phyloP scores from a whole-genome alignment of 2,113 vertebrate genomes.

The Hemiscyllium ocellatum region DNA sequence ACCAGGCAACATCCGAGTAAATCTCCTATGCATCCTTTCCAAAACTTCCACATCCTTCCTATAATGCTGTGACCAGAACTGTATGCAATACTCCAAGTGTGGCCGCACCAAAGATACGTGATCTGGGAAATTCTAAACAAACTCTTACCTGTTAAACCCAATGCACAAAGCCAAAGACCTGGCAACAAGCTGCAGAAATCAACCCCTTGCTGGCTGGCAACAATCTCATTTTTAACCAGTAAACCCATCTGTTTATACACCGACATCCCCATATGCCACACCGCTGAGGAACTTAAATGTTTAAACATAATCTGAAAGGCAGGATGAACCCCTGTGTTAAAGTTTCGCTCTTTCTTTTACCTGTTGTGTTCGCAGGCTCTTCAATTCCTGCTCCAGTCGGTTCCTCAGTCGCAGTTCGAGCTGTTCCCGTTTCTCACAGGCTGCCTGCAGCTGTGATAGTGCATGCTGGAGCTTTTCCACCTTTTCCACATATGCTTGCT shows the following conservation, averaged over 20 bases:
- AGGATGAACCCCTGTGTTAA: background rate
- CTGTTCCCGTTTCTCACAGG: slow-evolving; percentile 87
- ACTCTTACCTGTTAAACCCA: background rate
- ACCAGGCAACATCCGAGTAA: too few relatives aligned
- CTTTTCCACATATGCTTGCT: slow-evolving; percentile 87
- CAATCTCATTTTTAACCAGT: background rate
- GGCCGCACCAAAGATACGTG: too few relatives aligned
- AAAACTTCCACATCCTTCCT: too few relatives aligned
- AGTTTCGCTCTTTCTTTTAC: slow-evolving; percentile 48
- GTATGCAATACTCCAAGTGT: too few relatives aligned
- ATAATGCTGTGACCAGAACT: too few relatives aligned
- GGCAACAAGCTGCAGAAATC: background rate
- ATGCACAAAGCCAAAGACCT: background rate
- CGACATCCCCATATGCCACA: too few relatives aligned
- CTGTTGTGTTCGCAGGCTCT: slow-evolving; percentile 84
- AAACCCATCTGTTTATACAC: background rate
- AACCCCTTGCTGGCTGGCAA: background rate
- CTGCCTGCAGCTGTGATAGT: slow-evolving; percentile 85
- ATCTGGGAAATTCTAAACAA: background rate
- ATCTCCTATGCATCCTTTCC: too few relatives aligned
- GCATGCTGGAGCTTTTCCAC: slow-evolving; percentile 88
- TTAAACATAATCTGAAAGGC: background rate
- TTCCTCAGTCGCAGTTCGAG: slow-evolving; percentile 83
- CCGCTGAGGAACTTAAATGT: background rate
- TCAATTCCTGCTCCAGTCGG: slow-evolving; percentile 88